phyloP scores from a whole-genome alignment of 2,113 vertebrate species.

The Gambusia holbrooki region DNA sequence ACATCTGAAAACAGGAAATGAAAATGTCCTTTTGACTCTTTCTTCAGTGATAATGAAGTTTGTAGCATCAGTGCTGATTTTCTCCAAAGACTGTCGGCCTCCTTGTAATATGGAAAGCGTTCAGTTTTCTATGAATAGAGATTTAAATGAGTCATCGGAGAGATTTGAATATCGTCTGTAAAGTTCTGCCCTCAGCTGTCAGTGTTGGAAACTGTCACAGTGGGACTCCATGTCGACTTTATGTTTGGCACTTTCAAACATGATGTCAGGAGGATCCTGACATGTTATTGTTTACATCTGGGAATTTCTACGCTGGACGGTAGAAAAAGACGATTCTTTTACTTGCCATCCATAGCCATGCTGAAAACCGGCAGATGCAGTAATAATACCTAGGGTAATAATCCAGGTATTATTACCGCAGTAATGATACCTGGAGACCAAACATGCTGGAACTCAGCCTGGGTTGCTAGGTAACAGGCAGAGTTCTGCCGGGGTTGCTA shows the following conservation, averaged over 20 bases:
- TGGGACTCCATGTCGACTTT: background rate
- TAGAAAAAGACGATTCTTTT: no score
- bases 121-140: conserved; percentile 28
- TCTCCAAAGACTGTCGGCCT: background rate
- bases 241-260: background rate
- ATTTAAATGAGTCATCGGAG: conserved; percentile 25
- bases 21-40: conserved; percentile 33
- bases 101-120: conserved; percentile 24
- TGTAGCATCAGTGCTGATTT: conserved; percentile 6
- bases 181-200: background rate
- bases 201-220: background rate
- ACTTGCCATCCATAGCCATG: no score
- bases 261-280: background rate
- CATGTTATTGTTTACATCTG: no score
- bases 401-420: no score
- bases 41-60: conserved; percentile 9
- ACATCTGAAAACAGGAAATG: conserved; percentile 42
- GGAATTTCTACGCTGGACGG: no score
- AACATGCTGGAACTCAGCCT: no score
- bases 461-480: no score
- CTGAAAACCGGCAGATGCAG: no score
- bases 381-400: no score
- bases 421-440: no score
- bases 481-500: no score
- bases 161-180: conserved; percentile 13